These are phyloP conservation scores for Tarsius wallacei DNA, from an alignment of 2,797 vertebrate genomes.

Conservation along the genomic window DNA sequence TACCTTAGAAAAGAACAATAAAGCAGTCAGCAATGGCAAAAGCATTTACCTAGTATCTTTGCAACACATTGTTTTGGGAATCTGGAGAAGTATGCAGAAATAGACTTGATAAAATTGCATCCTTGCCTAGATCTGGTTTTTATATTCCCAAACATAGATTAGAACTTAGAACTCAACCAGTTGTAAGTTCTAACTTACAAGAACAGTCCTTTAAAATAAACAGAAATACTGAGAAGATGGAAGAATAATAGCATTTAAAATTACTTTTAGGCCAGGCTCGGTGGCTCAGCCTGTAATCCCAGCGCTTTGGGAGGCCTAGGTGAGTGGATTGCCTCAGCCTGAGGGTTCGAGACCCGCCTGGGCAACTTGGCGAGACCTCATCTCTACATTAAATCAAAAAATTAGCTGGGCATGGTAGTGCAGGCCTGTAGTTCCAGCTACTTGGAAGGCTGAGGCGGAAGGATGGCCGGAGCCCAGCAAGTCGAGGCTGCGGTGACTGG, in stretches of 20 bases:
- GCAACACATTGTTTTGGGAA: neutral
- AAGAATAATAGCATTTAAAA: neutral
- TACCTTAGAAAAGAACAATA: neutral
- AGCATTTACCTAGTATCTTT: neutral
- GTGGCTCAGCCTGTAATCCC: no score
- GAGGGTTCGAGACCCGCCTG: no score
- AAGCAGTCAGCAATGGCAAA: neutral
- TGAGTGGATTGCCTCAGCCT: no score
- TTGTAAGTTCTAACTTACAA: neutral
- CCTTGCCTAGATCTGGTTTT: neutral
- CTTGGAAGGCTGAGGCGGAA: no score
- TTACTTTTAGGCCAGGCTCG: neutral
- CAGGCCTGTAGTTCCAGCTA: no score
- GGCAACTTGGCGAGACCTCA: no score
- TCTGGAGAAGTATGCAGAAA: neutral
- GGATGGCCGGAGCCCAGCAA: no score
- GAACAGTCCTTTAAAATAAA: neutral
- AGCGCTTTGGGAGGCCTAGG: no score
- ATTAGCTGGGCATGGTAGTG: no score
- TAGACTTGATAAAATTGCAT: neutral
- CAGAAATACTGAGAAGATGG: neutral
- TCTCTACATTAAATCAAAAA: no score
- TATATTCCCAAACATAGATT: neutral
- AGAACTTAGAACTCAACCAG: neutral
- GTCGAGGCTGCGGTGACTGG: no score